Evolutionary conservation across 2,888 invertebrate genomes (phyloP), one percentile per base, ranked within the genome.

Genomic region (Heteromurus nitidus): DNA sequence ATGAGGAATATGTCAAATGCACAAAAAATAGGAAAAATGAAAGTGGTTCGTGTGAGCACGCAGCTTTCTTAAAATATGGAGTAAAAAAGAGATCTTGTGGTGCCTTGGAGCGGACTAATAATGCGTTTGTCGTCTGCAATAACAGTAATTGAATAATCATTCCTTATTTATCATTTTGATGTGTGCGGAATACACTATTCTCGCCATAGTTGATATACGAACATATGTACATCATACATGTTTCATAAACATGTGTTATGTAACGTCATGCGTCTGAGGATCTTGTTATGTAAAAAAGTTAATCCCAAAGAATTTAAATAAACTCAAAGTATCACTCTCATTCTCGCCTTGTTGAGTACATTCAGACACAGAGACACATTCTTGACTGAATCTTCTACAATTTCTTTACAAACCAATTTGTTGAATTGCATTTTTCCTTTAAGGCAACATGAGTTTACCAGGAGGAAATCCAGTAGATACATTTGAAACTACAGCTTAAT

Each of bases 61-160:
- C n/a, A 18, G 30, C 26, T 18, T n/a, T n/a, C n/a, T n/a, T n/a
- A 24, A 62, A 62, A 62, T 13, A n/a, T 9, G 20, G 18, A 65
- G 44, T 13, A n/a, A 50, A 68, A 28, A 68, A 68, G 50, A 68
- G 47, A 55, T 69, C 53, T 69, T 22, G 50, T 50, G 50, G 53
- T 55, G 55, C 30, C 30, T 5, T 53, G 50, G 55, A 69, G 55
- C 55, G 69, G 69, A 69, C 69, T 69, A 55, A 50, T 69, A 69
- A 69, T 69, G 69, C 53, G 69, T 69, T 69, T 30, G n/a, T n/a
- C n/a, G n/a, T n/a, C 47, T 9, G 69, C 31, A 69, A 69, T 69
- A 69, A 69, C 31, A 69, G 16, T n/a, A n/a, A n/a, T n/a, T n/a
- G n/a, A n/a, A n/a, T n/a, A 53, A 53, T 18, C 69, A 22, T 55